Percentiles rank a stretch among this genome's conserved stretches.
phyloP scores from a whole-genome alignment of 2,797 vertebrate species.

The Brachyalestes nurse region DNA sequence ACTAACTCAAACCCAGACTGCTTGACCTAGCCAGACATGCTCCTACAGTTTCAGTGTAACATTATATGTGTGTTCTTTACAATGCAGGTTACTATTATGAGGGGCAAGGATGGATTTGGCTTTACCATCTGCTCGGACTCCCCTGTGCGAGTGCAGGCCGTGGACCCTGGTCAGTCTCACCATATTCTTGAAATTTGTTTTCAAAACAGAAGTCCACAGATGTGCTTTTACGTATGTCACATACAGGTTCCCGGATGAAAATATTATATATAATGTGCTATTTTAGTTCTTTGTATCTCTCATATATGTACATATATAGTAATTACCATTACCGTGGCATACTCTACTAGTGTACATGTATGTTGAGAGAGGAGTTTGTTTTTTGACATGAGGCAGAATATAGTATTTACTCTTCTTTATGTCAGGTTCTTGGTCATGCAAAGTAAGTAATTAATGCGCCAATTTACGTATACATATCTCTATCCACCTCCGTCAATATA shows the following conservation, averaged over 20 bases:
- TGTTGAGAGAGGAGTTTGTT: too few relatives aligned
- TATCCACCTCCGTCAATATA: too few relatives aligned
- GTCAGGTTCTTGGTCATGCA: too few relatives aligned
- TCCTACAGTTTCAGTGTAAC: slow-evolving; percentile 2
- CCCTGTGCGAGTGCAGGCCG: slow-evolving; percentile 90
- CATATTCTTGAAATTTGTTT: neutral
- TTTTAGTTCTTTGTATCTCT: too few relatives aligned
- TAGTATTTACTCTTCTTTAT: too few relatives aligned
- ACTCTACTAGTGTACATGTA: too few relatives aligned
- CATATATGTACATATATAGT: too few relatives aligned
- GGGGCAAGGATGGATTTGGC: slow-evolving; percentile 91
- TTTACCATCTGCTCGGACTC: slow-evolving; percentile 94
- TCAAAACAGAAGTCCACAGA: neutral
- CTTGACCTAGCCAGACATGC: neutral
- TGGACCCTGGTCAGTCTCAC: slow-evolving; percentile 82
- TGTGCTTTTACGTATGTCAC: neutral
- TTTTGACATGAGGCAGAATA: too few relatives aligned
- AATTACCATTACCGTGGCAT: too few relatives aligned
- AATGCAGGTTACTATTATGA: slow-evolving; percentile 84
- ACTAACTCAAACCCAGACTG: slow-evolving; percentile 1
- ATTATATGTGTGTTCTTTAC: slow-evolving; percentile 36
- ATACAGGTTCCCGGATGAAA: neutral
- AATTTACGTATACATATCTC: too few relatives aligned
- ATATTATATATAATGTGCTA: too few relatives aligned
- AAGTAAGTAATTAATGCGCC: too few relatives aligned